Evolutionary conservation across 2,797 vertebrate genomes (phyloP), one percentile per base, ranked within the genome.

Genomic region (Girardinus metallicus): DNA sequence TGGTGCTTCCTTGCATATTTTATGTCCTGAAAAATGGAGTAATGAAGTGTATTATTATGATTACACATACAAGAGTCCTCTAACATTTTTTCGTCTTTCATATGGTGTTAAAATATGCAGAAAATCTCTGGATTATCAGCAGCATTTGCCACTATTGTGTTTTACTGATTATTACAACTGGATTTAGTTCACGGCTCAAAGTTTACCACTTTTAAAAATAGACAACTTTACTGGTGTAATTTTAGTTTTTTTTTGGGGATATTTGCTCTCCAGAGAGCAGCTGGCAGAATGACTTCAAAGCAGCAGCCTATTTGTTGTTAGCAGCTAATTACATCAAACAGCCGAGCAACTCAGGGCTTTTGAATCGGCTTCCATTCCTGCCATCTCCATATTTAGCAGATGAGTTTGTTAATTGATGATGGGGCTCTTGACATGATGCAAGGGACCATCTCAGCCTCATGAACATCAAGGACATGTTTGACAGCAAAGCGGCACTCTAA

Each of bases 271-370:
- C 72, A 6, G 85, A 80, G 89, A 91, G 76, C 78, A 73, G 82
- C 87, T 87, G 90, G 86, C 86, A 79, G 82, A 66, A 29, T 80
- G 84, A 89, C 91, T 91, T 94, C 90, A 94, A 94, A 94, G 92
- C 85, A 12, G 55, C 89, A 43, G 71, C 87, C 73, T 77, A 43
- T 83, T 92, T 91, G 88, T 91, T 86, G 89, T 90, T 85, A 86
- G 85, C 86, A 74, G 86, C 91, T 95, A 94, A 95, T 94, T 94
- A 86, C 91, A 93, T 92, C 90, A 94, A 93, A 92, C 81, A 78
- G 81, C 83, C 68, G 53, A 55, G 86, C 83, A 31, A 85, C 87
- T 86, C 80, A 53, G 83, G 75, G 81, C 86, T 75, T 89, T 34
- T 73, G 77, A 87, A 88, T 83, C 80, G 49, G 82, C 70, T 85